Conservation (phyloP, 2,888 invertebrate genomes). For the Thelaira solivaga region DNA sequence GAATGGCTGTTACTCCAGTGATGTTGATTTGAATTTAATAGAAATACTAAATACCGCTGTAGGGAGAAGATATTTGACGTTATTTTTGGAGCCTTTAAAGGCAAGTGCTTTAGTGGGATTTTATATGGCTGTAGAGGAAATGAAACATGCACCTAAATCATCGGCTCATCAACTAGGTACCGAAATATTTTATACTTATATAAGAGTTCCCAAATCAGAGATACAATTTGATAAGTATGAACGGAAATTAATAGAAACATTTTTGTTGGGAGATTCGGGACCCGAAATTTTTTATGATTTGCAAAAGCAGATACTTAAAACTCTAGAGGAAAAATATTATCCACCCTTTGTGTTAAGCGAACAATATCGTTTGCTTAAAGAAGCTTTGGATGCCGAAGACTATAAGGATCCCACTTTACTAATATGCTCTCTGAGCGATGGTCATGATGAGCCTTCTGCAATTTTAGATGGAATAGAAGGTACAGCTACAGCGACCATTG, state of each 20-base stretch:
- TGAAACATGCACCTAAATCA: conserved; percentile 85
- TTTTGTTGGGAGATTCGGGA: conserved; percentile 90
- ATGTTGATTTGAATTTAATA: conserved; percentile 82
- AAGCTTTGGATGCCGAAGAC: conserved; percentile 75
- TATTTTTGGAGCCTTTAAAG: conserved; percentile 89
- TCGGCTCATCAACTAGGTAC: conserved; percentile 91
- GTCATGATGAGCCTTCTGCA: conserved; percentile 68
- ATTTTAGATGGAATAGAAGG: conserved; percentile 66
- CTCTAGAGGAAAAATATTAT: conserved; percentile 91
- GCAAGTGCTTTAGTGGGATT: conserved; percentile 91
- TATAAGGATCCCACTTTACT: conserved; percentile 76
- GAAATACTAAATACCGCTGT: conserved; percentile 86
- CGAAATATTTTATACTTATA: conserved; percentile 94
- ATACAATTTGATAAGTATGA: conserved; percentile 89
- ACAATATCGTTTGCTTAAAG: conserved; percentile 83
- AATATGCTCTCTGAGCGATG: conserved; percentile 68
- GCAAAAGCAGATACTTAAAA: conserved; percentile 87
- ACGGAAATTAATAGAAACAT: conserved; percentile 91
- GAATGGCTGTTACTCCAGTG: conserved; percentile 83
- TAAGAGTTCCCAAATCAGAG: conserved; percentile 87
- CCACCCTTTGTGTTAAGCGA: conserved; percentile 92
- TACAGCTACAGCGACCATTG: conserved; percentile 73
- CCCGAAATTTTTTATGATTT: conserved; percentile 93
- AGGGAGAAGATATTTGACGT: conserved; percentile 88
- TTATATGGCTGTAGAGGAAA: conserved; percentile 91